Base-by-base conservation (phyloP, 2,797 vertebrate genomes). In the Cossypha polioptera region DNA sequence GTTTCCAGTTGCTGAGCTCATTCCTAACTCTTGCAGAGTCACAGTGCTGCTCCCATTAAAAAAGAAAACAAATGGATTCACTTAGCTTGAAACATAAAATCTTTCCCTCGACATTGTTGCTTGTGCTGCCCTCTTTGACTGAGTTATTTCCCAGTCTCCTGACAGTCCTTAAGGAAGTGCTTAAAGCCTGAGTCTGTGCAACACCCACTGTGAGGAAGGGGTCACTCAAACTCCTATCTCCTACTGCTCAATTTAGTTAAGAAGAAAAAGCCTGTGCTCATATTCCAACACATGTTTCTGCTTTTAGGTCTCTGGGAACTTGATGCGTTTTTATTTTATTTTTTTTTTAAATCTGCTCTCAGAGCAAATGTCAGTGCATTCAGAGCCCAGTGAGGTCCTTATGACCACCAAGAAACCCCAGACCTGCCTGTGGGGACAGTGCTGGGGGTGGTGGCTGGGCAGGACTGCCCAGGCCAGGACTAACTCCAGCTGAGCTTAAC, bases 211-310 rank as follows among this genome's bases (percentile, higher is more conserved):
- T 45, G 95, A 95, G 71, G 83, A 80, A 84, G 40, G 87, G 97
- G 69, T 92, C 92, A 73, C 67, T 57, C 91, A 86, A 93, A 71
- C 57, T 62, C 68, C 45, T 74, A 83, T 95, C 88, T 78, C 94
- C 94, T 66, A 83, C 80, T 45, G 73, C 88, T 92, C 72, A 38
- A 71, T 93, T 50, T 80, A 76, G 31, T 85, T 95, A 62, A 84
- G 79, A 83, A 84, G 58, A 94, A 96, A 95, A 83, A 85, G 54
- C 63, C 42, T 6, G 29, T 47, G 62, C 81, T 89, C 65, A 66
- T 59, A 33, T 85, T 90, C 93, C 89, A 83, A 93, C 97, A 96
- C 94, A 94, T 97, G 95, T 92, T 97, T 97, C 95, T 97, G 94
- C 92, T 97, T 95, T 96, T 48, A 48, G n/a, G 58, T 57, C 66